Conservation (phyloP, 1,140 invertebrate genomes). For the Chelonus insularis region DNA sequence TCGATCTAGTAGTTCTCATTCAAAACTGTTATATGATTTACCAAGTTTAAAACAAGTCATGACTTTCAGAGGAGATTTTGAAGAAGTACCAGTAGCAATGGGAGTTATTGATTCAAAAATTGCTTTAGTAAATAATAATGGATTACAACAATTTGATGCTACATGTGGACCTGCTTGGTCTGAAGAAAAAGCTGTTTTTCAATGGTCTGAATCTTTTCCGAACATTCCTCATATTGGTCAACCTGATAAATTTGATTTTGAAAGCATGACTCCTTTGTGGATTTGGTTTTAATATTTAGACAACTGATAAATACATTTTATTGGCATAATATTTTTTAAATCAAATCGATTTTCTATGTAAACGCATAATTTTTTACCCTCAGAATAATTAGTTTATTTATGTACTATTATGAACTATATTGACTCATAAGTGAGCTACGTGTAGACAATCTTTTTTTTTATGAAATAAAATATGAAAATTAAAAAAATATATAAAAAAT, state of each 20-base stretch:
- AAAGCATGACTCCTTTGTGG: constrained; percentile 62
- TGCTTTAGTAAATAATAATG: constrained; percentile 35
- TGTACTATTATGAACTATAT: no score
- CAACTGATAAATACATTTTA: neutral
- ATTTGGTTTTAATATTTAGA: constrained; percentile 54
- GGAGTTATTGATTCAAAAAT: constrained; percentile 53
- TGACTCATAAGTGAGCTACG: constrained; percentile 20
- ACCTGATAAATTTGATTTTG: constrained; percentile 76
- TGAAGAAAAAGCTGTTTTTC: constrained; percentile 61
- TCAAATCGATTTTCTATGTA: no score
- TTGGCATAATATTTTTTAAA: neutral
- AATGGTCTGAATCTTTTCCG: constrained; percentile 71
- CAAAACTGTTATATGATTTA: constrained; percentile 10
- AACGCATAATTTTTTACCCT: no score
- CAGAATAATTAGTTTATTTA: no score
- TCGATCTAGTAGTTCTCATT: neutral
- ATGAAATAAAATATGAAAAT: constrained; percentile 11
- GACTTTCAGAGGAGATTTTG: constrained; percentile 46
- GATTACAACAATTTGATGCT: constrained; percentile 43
- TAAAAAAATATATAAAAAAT: neutral
- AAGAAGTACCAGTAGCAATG: constrained; percentile 36
- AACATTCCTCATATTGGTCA: constrained; percentile 72
- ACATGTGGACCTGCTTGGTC: constrained; percentile 43
- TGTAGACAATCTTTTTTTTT: constrained; percentile 18
- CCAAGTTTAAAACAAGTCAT: constrained; percentile 32